Evolutionary conservation across 2,113 vertebrate species (phyloP).

Genomic region (Syrmaticus mikado): DNA sequence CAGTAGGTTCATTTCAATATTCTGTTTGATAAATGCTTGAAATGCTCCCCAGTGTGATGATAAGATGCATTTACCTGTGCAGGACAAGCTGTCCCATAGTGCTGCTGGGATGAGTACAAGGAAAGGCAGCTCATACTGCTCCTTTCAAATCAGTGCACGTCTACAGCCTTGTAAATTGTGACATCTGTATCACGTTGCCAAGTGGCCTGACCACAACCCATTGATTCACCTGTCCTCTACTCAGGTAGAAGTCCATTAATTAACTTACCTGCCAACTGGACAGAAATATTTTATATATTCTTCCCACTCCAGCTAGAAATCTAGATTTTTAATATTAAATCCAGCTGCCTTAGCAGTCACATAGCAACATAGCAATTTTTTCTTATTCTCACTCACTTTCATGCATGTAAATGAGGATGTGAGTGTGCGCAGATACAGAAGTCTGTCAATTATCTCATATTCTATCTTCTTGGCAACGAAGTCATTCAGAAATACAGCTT

Average conservation of each 20-base stretch:
- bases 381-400: background rate
- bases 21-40: background rate
- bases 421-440: background rate
- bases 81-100: background rate
- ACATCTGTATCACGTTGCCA: fast-evolving
- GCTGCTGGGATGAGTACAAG: background rate
- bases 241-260: background rate
- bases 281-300: background rate
- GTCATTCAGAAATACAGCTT: conserved; percentile 2
- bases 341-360: background rate
- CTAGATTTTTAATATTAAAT: background rate
- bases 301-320: background rate
- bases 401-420: background rate
- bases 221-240: fast-evolving
- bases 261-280: background rate
- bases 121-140: background rate
- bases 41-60: background rate
- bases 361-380: background rate
- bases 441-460: background rate
- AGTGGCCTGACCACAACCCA: background rate
- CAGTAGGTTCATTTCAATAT: background rate
- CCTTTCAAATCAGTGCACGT: fast-evolving
- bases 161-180: fast-evolving
- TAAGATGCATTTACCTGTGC: background rate
- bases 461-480: background rate